A percentile compares a stretch with the other conserved stretches of the same genome.
Conservation (phyloP, 2,113 vertebrate species). For the Ifrita kowaldi region DNA sequence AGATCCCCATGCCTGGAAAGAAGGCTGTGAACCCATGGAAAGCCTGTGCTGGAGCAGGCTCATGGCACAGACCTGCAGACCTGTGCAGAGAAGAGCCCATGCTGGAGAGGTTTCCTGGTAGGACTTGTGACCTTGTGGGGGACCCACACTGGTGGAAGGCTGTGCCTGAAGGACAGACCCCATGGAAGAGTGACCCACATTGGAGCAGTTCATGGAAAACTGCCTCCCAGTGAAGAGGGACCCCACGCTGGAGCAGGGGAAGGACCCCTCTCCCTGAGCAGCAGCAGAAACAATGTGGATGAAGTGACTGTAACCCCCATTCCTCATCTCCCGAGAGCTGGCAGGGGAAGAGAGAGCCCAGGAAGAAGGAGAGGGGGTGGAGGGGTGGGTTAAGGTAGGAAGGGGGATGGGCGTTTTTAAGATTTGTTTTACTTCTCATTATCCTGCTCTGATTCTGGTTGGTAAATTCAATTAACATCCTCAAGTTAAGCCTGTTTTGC, state of each 20-base stretch:
- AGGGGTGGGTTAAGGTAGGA: neutral
- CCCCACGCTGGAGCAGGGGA: neutral
- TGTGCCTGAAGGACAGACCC: neutral
- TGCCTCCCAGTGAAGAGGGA: neutral
- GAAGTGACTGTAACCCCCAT: neutral
- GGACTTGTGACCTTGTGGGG: neutral
- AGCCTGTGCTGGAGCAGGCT: too few relatives aligned
- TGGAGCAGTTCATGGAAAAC: neutral
- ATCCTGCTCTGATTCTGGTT: neutral
- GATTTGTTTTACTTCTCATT: neutral
- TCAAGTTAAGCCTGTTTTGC: neutral
- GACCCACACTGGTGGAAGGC: neutral
- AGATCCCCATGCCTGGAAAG: too few relatives aligned
- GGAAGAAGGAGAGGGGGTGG: accelerated
- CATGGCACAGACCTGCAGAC: too few relatives aligned
- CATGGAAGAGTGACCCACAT: neutral
- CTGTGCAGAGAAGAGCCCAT: too few relatives aligned
- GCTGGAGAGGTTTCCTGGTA: neutral
- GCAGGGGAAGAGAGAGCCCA: neutral
- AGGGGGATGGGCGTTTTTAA: neutral
- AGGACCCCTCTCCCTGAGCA: neutral
- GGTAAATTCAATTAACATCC: neutral
- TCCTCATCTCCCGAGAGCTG: neutral
- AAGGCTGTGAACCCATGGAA: too few relatives aligned
- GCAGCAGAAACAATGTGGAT: neutral